These are phyloP conservation scores for Eudyptes chrysolophus DNA, from an alignment of 2,113 vertebrate species.

Conservation along the genomic window DNA sequence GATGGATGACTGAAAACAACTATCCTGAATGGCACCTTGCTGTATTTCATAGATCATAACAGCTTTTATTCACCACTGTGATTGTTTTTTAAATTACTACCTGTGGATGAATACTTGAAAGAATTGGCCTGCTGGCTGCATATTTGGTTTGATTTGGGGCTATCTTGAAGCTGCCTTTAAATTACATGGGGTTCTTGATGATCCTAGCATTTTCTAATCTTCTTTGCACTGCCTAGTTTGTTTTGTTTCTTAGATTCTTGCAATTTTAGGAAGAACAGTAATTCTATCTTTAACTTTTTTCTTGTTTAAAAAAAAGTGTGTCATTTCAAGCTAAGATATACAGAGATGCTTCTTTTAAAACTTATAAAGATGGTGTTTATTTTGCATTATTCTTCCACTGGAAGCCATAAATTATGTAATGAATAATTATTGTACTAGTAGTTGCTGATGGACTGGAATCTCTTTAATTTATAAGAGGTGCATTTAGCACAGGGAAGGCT, in stretches of 20 bases:
- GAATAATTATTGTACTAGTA: neutral
- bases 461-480: neutral
- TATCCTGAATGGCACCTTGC: constrained; percentile 52
- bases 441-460: neutral
- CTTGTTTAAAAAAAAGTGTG: neutral
- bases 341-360: neutral
- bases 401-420: neutral
- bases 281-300: neutral
- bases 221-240: neutral
- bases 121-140: constrained; percentile 43
- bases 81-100: constrained; percentile 61
- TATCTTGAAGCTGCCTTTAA: constrained; percentile 48
- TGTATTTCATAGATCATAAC: constrained; percentile 55
- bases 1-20: constrained; percentile 40
- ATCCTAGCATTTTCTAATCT: constrained; percentile 42
- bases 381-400: neutral
- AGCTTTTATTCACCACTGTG: constrained; percentile 52
- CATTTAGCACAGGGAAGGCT: neutral
- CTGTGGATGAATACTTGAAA: constrained; percentile 49
- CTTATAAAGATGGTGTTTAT: neutral
- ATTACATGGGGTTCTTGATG: constrained; percentile 47
- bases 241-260: neutral
- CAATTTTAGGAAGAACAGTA: neutral
- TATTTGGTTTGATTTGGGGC: constrained; percentile 54
- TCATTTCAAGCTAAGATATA: neutral